A percentile compares a stretch with the other conserved stretches of the same genome.
Conservation (phyloP, 2,113 vertebrate species). For the Columba livia region DNA sequence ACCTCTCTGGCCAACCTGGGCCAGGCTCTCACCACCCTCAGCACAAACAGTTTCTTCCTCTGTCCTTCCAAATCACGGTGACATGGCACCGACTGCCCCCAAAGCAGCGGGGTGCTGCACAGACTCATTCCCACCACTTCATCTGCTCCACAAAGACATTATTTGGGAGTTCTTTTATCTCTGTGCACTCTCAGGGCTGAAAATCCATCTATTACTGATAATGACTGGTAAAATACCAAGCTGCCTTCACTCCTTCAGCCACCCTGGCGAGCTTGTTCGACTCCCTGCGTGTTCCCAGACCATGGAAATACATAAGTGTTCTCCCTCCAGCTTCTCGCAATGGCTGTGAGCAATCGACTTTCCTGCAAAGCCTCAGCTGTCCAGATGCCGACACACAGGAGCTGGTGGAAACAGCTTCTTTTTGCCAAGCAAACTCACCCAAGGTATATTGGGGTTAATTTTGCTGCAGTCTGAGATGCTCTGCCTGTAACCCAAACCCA, state of each 20-base stretch:
- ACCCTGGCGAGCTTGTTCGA: not conserved
- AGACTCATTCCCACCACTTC: not conserved
- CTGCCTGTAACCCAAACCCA: not conserved
- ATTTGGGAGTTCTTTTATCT: no score
- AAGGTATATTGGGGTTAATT: not conserved
- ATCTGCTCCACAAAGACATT: not conserved
- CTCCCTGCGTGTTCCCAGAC: not conserved
- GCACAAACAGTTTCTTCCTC: no score
- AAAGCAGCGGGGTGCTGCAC: not conserved
- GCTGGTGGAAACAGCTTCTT: not conserved
- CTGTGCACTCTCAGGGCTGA: not conserved
- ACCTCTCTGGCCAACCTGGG: no score
- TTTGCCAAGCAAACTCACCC: not conserved
- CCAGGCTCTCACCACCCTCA: no score
- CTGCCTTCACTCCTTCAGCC: not conserved
- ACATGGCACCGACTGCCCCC: not conserved
- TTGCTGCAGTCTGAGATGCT: not conserved
- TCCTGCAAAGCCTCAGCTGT: not conserved
- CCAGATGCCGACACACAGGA: not conserved
- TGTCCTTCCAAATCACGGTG: not conserved
- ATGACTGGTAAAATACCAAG: not conserved
- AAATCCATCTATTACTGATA: not conserved
- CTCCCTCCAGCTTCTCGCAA: not conserved
- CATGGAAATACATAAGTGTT: fast-evolving
- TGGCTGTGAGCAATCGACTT: fast-evolving